Evolutionary conservation across 2,797 vertebrate species (phyloP).

Genomic region (Myoxocephalus aenaeus): DNA sequence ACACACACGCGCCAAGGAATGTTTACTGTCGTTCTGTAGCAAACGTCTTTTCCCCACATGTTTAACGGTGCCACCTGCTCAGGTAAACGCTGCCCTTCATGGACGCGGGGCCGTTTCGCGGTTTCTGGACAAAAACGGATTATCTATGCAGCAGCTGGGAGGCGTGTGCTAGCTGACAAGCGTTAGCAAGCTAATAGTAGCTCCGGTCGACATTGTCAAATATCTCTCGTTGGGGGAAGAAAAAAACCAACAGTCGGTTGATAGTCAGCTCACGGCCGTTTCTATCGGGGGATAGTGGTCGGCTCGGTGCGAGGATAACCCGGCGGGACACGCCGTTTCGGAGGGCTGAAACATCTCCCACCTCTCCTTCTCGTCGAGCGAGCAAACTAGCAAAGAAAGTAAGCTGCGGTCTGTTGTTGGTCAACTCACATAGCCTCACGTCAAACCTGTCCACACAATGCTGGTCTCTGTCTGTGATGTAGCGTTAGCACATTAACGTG

Average conservation of each 20-base stretch:
- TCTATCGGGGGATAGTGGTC: neutral
- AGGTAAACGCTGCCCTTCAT: slow-evolving; percentile 1
- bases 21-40: slow-evolving; percentile 69
- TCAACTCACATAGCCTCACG: slow-evolving; percentile 15
- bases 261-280: slow-evolving; percentile 12
- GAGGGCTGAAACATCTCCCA: slow-evolving; percentile 61
- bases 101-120: neutral
- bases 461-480: no score
- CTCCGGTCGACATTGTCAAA: slow-evolving; percentile 49
- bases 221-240: slow-evolving; percentile 4
- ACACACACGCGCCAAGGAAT: slow-evolving; percentile 82
- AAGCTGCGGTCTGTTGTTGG: slow-evolving; percentile 60
- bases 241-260: slow-evolving; percentile 1
- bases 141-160: slow-evolving; percentile 42
- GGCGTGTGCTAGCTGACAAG: slow-evolving; percentile 65
- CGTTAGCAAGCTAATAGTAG: slow-evolving; percentile 66
- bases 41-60: slow-evolving; percentile 13
- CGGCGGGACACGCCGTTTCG: slow-evolving; percentile 56
- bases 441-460: neutral
- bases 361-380: slow-evolving; percentile 47
- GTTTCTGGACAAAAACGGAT: slow-evolving; percentile 6
- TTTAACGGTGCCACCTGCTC: slow-evolving; percentile 20
- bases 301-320: slow-evolving; percentile 28
- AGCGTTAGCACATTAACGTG: no score
- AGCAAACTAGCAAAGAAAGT: slow-evolving; percentile 73